These are phyloP conservation scores for Cyclopterus lumpus DNA, from an alignment of 2,797 vertebrate species.

Conservation along the genomic window DNA sequence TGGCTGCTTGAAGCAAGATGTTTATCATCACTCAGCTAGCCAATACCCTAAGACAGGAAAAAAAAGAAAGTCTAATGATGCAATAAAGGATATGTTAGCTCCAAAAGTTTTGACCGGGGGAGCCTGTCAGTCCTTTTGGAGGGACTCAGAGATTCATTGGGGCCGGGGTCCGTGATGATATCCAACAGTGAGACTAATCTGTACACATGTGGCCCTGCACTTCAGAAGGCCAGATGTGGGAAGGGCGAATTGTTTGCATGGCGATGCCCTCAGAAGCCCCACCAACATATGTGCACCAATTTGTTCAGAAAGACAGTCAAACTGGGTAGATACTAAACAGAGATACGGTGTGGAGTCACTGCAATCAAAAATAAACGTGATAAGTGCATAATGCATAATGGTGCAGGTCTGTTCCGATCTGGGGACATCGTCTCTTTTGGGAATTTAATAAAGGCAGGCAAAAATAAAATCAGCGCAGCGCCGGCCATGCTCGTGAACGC, in stretches of 20 bases:
- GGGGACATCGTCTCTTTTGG: not conserved
- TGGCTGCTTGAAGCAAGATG: conserved; percentile 32
- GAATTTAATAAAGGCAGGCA: not conserved
- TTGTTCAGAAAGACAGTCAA: conserved; percentile 42
- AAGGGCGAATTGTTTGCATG: conserved; percentile 51
- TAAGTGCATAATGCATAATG: not conserved
- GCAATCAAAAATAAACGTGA: not conserved
- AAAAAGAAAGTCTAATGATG: conserved; percentile 39
- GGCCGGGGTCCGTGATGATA: conserved; percentile 33
- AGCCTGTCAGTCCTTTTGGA: conserved; percentile 50
- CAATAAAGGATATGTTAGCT: conserved; percentile 31
- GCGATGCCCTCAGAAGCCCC: conserved; percentile 65
- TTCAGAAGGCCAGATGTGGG: conserved; percentile 78
- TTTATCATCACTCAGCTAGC: conserved; percentile 43
- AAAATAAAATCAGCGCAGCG: no score
- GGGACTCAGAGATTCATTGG: conserved; percentile 48
- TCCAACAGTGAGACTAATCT: conserved; percentile 76
- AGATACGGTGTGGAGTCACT: not conserved
- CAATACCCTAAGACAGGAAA: not conserved
- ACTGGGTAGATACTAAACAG: conserved; percentile 35
- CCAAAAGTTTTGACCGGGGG: conserved; percentile 33
- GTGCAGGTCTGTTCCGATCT: not conserved
- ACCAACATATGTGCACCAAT: conserved; percentile 41
- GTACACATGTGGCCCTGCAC: conserved; percentile 66
- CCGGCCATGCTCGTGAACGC: not conserved